Evolutionary conservation across 2,113 vertebrate genomes (phyloP), one percentile per base, ranked within the genome.

Genomic region (Siniperca knerii): DNA sequence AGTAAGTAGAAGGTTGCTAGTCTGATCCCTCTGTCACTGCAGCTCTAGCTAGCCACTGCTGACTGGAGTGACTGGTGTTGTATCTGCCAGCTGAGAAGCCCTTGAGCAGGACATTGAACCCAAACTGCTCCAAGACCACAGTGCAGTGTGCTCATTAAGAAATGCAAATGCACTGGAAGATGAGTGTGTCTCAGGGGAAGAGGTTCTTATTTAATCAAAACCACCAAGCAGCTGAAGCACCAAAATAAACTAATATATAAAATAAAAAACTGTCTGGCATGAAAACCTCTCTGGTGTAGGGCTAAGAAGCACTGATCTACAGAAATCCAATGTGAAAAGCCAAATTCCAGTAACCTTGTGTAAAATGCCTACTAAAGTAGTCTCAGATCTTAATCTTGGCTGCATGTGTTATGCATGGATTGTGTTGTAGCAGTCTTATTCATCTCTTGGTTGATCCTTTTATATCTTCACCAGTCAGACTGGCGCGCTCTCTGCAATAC

Each of bases 391-490:
- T 77, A 62, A 81, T 79, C 84, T 75, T 29, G 25, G 55, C 76
- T 37, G 60, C 25, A 25, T 84, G 76, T 12, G 52, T 87, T 82
- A 84, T 85, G 79, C 86, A 88, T 78, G 83, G 77, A 67, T 87
- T 62, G 55, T 42, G 33, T 64, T 80, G 75, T 73, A 70, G 76
- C 74, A 77, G 69, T 91, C 75, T 82, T 76, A 77, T 83, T 86
- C 79, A 82, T 89, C 80, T 82, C 73, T 50, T 20, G 65, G 23
- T 68, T 78, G 84, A 91, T 92, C 83, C 82, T 84, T 82, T 84
- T 70, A 78, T 77, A 77, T 75, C 77, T 58, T 80, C 73, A 75
- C 48, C 78, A 75, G 71, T 84, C 57, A 46, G 65, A 81, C 67
- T 81, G 73, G 57, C 52, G 4, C 1, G 8, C 60, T 76, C 68